These are phyloP conservation scores for Corythornis vintsioides DNA, from an alignment of 2,113 vertebrate genomes.

Conservation along the genomic window DNA sequence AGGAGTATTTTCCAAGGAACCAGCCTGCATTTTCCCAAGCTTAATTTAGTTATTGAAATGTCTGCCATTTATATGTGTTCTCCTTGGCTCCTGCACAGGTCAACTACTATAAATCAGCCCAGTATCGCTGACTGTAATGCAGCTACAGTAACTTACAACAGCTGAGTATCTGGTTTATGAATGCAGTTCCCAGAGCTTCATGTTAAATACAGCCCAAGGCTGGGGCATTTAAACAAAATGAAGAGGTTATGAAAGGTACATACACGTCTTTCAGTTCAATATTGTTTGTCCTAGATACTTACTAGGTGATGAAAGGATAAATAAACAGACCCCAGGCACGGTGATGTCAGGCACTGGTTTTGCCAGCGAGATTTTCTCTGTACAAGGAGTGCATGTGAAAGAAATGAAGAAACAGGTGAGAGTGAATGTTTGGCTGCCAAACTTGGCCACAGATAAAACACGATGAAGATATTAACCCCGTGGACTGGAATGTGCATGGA, in stretches of 20 bases:
- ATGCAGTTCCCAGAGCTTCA: slow-evolving; percentile 52
- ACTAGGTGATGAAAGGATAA: slow-evolving; percentile 61
- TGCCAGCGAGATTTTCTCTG: slow-evolving; percentile 25
- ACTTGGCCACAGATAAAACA: slow-evolving; percentile 58
- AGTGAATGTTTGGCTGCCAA: background rate
- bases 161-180: slow-evolving; percentile 60
- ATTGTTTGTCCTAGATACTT: slow-evolving; percentile 46
- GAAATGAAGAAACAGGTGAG: slow-evolving; percentile 57
- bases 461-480: slow-evolving; percentile 32
- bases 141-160: slow-evolving; percentile 64
- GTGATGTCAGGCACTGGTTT: slow-evolving; percentile 32
- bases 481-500: background rate
- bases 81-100: slow-evolving; percentile 61
- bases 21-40: slow-evolving; percentile 56
- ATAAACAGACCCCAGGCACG: slow-evolving; percentile 17
- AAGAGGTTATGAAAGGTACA: slow-evolving; percentile 44
- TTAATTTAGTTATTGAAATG: slow-evolving; percentile 71
- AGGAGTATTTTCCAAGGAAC: slow-evolving; percentile 58
- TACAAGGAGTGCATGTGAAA: slow-evolving; percentile 2
- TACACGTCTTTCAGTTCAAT: background rate
- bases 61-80: slow-evolving; percentile 61
- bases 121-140: slow-evolving; percentile 34
- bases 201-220: slow-evolving; percentile 39
- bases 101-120: slow-evolving; percentile 59
- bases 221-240: slow-evolving; percentile 53